Base-by-base conservation (phyloP, 2,113 vertebrate genomes). In the Pungitius pungitius region DNA sequence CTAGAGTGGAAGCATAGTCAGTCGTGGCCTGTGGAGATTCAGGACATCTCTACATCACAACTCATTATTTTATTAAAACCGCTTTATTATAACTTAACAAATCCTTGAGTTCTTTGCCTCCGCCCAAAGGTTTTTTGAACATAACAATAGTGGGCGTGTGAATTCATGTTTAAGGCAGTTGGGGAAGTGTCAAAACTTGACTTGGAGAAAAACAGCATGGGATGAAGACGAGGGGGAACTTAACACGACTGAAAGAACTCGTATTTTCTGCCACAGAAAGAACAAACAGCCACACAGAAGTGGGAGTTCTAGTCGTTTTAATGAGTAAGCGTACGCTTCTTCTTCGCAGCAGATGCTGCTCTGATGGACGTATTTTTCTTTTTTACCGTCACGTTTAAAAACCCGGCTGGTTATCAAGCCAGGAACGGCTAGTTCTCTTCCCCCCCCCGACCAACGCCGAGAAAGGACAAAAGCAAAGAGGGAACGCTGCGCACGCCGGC, bases 301-400 rank as follows among this genome's bases (percentile, higher is more conserved):
- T n/a, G n/a, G n/a, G n/a, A n/a, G n/a, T n/a, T n/a, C n/a, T n/a
- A 69, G 67, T 71, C 24, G 4, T 72, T 87, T 77, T 84, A 87
- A 85, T 81, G 68, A 79, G 52, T 18, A 49, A 60, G 65, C 13
- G 1, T 24, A 42, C 35, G 75, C 58, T 58, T 30, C 42, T 14
- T 54, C 70, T 6, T 39, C 65, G n/a, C n/a, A 39, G 42, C 71
- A 2, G 59, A 55, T 49, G 60, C 30, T 43, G 74, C 71, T 77
- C 42, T 1, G 26, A 66, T 8, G 15, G 54, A 5, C 3, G 30
- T 30, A 30, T 30, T 24, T 64, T 58, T 58, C 8, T 15, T 11
- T 76, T 82, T 73, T 37, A 70, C 26, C 35, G 4, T 37, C 58
- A 58, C 65, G 75, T 75, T 82, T 62, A 67, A 40, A 69, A 71